Evolutionary conservation across 2,113 vertebrate genomes (phyloP), one percentile per base, ranked within the genome.

Genomic region (Meleagris gallopavo): DNA sequence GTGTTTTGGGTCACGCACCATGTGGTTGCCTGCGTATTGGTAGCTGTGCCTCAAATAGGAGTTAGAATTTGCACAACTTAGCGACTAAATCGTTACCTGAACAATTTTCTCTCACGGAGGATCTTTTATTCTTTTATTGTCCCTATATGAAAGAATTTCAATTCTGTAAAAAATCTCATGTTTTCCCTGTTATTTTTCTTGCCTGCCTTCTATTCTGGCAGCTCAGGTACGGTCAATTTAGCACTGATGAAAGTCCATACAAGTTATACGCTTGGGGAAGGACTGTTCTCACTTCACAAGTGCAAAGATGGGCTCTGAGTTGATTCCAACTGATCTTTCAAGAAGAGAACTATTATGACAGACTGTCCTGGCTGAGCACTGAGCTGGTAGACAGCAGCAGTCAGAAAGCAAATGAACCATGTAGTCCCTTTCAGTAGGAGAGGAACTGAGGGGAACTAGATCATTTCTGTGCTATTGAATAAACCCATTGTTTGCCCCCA

Each of bases 221-320:
- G 38, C 45, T 83, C 3, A 0, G 46, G 34, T 66, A 30, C 15
- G 45, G 58, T 48, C 30, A 48, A 38, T 10, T 29, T 52, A 11
- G 43, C 9, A 22, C 7, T 45, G 25, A 30, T 73, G 54, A 4
- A 88, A 64, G 13, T 36, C 16, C 65, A 32, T 9, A 3, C 14
- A 41, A 54, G 36, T 12, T 7, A 0, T 20, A 2, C 9, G 1
- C 1, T 0, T 13, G 19, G 29, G 43, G 15, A 8, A 65, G 46
- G 66, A 24, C 21, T 74, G 5, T 48, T 27, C 6, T 32, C 6
- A 5, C 27, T 50, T 82, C 64, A 30, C 41, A 27, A 27, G 4
- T 38, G 10, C 32, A 38, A 62, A 57, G 14, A 4, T 40, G 40
- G 18, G 11, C 45, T 64, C 54, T 58, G 82, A 86, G 64, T 11